phyloP scores from a whole-genome alignment of 2,113 vertebrate species.

The Coturnix japonica region DNA sequence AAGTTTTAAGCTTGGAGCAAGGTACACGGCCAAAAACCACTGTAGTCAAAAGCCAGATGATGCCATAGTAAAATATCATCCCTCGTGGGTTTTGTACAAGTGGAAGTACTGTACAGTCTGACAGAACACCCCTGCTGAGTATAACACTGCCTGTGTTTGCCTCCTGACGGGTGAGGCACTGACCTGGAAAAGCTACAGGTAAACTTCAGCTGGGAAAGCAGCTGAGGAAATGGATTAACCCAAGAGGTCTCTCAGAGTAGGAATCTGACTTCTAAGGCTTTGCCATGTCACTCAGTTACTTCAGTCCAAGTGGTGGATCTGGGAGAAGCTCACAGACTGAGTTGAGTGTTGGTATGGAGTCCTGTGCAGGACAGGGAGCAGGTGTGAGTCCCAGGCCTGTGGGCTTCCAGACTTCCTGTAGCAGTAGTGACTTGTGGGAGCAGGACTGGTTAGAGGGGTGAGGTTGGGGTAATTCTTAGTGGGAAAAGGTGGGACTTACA shows the following conservation, averaged over 20 bases:
- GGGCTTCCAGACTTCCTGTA: background rate
- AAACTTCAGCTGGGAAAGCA: background rate
- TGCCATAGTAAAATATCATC: background rate
- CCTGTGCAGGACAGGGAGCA: rapidly evolving
- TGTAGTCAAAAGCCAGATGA: background rate
- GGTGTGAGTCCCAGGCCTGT: background rate
- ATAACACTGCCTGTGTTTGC: background rate
- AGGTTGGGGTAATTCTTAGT: background rate
- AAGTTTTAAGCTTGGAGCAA: background rate
- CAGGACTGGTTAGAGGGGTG: background rate
- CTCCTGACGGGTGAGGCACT: background rate
- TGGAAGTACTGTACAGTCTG: background rate
- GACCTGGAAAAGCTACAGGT: background rate
- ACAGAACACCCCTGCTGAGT: background rate
- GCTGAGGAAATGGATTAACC: background rate
- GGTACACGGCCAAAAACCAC: background rate
- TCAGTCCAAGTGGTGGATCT: background rate
- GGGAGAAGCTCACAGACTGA: background rate
- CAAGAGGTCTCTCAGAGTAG: background rate
- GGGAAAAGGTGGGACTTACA: too few relatives aligned
- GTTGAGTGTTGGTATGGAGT: background rate
- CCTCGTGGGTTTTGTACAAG: background rate
- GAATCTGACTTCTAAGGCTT: background rate
- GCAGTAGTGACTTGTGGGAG: background rate
- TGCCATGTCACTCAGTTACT: background rate